Base-by-base conservation (phyloP, 2,797 vertebrate genomes). In the Myotis vivesi region DNA sequence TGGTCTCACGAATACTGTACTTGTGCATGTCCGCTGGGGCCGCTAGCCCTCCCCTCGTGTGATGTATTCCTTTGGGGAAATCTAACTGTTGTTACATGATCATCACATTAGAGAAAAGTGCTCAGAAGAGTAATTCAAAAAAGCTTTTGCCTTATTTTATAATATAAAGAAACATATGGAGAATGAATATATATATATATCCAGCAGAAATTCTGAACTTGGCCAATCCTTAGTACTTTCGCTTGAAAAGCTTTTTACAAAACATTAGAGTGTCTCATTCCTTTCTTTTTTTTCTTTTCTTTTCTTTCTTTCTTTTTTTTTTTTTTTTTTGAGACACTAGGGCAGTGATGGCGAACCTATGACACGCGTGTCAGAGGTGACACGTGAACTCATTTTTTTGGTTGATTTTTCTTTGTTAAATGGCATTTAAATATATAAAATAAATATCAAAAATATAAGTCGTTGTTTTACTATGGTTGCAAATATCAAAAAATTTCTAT, bases 181-280 rank as follows among this genome's bases (percentile, higher is more conserved):
- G 38, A 38, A 38, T 38, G 36, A 38, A 90, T 57, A 41, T 80
- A 22, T 55, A 53, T 55, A 20, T 55, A 25, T 57, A 3, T 9
- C 53, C 22, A 57, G 23, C 12, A 89, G 41, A 59, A 16, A 71
- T 66, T 44, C 23, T 82, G 13, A 72, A 91, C 64, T 87, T 91
- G 13, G 10, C 51, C 25, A 66, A 8, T 33, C 44, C 62, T 75
- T 6, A 49, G n/a, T 77, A 49, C 23, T 73, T 71, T 59, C 22
- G 33, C 16, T 79, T 36, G 46, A 72, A 80, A 75, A 46, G 28
- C 1, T 51, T 19, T 87, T 49, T 15, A 0, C 10, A n/a, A 30
- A 83, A 25, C 12, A 22, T 17, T 20, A 49, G 6, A n/a, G 20
- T 69, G 19, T 69, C 20, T 30, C 12, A 36, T n/a, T 8, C 1